phyloP scores from a whole-genome alignment of 2,113 vertebrate genomes.

The Thymallus thymallus region DNA sequence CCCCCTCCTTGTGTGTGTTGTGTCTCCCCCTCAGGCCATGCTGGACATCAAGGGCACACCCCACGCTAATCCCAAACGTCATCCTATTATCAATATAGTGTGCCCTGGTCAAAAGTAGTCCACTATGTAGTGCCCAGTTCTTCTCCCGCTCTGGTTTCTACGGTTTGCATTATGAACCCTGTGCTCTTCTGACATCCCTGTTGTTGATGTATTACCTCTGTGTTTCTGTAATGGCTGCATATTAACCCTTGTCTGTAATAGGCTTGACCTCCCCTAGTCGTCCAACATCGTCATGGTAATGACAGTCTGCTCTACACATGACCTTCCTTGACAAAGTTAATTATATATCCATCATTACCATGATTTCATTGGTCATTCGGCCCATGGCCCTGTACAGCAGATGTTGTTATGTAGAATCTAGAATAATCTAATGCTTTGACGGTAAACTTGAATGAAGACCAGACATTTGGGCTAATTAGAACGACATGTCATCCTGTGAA shows the following conservation, averaged over 20 bases:
- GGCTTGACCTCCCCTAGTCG: background rate
- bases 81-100: background rate
- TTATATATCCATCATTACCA: background rate
- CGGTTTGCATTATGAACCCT: too few species aligned
- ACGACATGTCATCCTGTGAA: background rate
- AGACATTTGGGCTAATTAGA: constrained; percentile 14
- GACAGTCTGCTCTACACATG: background rate
- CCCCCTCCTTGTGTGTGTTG: background rate
- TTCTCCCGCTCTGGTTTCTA: too few species aligned
- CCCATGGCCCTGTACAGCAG: background rate
- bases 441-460: constrained; percentile 12
- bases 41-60: constrained; percentile 29
- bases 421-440: background rate
- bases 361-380: too few species aligned
- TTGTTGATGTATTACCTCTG: constrained; percentile 6
- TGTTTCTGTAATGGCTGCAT: background rate
- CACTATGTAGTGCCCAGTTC: background rate
- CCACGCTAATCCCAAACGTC: constrained; percentile 25
- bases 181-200: background rate
- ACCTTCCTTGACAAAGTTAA: background rate
- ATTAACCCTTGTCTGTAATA: constrained; percentile 12
- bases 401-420: constrained; percentile 11
- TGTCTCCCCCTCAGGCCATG: constrained; percentile 18
- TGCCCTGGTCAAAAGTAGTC: background rate
- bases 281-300: constrained; percentile 12